Percentiles rank a stretch among this genome's conserved stretches.
Conservation (phyloP, 2,797 vertebrate species). For the Propithecus deckenii region DNA sequence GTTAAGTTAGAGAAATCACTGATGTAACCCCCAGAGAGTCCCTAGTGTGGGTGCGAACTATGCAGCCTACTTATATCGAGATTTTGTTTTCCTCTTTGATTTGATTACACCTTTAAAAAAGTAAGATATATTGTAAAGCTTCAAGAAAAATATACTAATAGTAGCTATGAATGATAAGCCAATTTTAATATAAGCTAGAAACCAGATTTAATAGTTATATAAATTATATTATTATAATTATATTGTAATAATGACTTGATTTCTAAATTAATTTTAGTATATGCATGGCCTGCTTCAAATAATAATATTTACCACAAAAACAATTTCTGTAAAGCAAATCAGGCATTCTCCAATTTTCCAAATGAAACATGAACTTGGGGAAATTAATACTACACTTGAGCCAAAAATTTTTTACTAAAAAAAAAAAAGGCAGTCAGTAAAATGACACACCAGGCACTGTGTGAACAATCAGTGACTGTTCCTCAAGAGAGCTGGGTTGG, state of each 20-base stretch:
- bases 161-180: not conserved
- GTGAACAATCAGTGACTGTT: fast-evolving
- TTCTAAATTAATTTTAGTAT: slow-evolving; percentile 6
- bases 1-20: not conserved
- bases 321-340: not conserved
- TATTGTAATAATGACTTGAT: not conserved
- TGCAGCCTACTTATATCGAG: not conserved
- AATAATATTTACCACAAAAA: slow-evolving; percentile 30
- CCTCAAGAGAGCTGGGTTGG: not conserved
- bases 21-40: not conserved
- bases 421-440: not conserved
- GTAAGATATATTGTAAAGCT: not conserved
- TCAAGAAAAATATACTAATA: not conserved
- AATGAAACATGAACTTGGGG: slow-evolving; percentile 14
- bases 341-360: not conserved
- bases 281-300: not conserved
- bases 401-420: not conserved
- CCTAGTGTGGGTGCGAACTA: not conserved
- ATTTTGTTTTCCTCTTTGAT: not conserved
- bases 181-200: not conserved
- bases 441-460: not conserved
- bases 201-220: not conserved
- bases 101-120: not conserved
- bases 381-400: not conserved
- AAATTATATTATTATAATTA: not conserved